Evolutionary conservation across 2,113 vertebrate species (phyloP), one percentile per base, ranked within the genome.

Genomic region (Ctenodactylus gundi): DNA sequence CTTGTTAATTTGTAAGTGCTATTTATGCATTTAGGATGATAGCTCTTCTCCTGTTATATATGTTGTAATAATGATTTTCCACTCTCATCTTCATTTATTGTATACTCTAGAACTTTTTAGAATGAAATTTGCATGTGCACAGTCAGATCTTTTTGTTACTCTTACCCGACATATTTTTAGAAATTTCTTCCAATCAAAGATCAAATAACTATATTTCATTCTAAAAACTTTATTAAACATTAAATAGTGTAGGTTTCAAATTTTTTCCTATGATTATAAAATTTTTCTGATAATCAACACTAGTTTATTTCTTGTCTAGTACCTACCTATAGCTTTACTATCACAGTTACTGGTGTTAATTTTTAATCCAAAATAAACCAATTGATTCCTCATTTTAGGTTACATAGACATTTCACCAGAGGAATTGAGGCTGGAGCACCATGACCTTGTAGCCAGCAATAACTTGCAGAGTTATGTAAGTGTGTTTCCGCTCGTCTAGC

Each of bases 351-450:
- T 94, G 65, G 23, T 94, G 76, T 95, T 95, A 85, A 89, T 81
- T 93, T 88, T 96, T 77, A 90, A n/a, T n/a, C n/a, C n/a, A 60
- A 18, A 90, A 97, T 97, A n/a, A n/a, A n/a, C 85, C 95, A 60
- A 96, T 94, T 97, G 39, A 95, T 97, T 41, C 18, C 62, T 98
- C 55, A 25, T 93, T 97, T 41, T 95, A 99, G 99, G 99, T 83
- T 99, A 99, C 97, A 92, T 96, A 65, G 99, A 99, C 95, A 97
- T 99, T 86, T 99, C 99, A 0, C 99, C 99, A 92, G 99, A 99
- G 88, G 99, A 99, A 94, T 97, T 99, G 90, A 98, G 98, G 57
- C 95, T 99, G 95, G 99, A 99, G 90, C 99, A 99, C 96, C 99
- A 98, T 31, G 98, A 98, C 82, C 97, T 98, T 94, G 98, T 97